Conservation (phyloP, 2,888 invertebrate species). For the Thymelicus acteon region DNA sequence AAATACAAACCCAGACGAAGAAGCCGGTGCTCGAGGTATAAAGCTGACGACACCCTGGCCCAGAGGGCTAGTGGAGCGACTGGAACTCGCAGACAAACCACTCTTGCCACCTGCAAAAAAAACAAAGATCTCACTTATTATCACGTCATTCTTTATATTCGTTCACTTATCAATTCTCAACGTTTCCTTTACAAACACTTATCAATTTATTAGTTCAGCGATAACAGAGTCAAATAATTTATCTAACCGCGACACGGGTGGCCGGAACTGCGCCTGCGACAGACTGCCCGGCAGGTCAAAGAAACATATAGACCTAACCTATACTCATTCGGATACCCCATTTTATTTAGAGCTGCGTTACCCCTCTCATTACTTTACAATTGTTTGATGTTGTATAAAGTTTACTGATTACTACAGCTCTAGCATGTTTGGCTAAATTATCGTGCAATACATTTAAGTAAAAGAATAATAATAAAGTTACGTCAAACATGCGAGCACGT, state of each 20-base stretch:
- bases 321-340: conserved; percentile 49
- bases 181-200: conserved; percentile 7
- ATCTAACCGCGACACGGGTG: conserved; percentile 64
- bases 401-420: conserved; percentile 58
- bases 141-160: background rate
- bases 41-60: conserved; percentile 78
- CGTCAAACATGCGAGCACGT: conserved; percentile 60
- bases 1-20: conserved; percentile 80
- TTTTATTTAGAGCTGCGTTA: conserved; percentile 50
- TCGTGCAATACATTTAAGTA: conserved; percentile 55
- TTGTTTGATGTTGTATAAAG: conserved; percentile 39
- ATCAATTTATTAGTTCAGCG: conserved; percentile 22
- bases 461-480: conserved; percentile 66
- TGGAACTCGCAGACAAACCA: conserved; percentile 84
- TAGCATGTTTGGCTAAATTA: conserved; percentile 56
- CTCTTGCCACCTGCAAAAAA: conserved; percentile 70
- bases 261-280: conserved; percentile 66
- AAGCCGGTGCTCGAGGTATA: conserved; percentile 81
- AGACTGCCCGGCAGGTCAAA: conserved; percentile 46
- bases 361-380: conserved; percentile 53
- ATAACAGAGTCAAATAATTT: conserved; percentile 30
- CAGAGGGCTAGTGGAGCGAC: conserved; percentile 85
- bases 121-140: background rate
- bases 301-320: conserved; percentile 39
- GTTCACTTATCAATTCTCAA: background rate